Percentiles rank a stretch among this genome's conserved stretches.
Evolutionary conservation across 2,113 vertebrate genomes (phyloP).

Genomic region (Himantopus leucocephalus): DNA sequence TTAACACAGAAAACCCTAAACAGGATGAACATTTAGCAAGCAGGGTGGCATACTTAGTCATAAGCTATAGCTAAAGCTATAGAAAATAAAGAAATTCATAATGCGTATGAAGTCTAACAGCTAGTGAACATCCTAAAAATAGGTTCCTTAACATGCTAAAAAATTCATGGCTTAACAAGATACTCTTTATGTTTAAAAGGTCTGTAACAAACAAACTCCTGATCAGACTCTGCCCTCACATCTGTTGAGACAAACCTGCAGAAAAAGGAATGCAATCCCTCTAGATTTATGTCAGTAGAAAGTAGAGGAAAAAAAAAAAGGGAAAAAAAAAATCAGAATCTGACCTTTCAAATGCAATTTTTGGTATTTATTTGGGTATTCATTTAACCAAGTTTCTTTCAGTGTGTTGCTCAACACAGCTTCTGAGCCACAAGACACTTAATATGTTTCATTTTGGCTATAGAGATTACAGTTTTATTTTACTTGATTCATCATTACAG

Average conservation of each 20-base stretch:
- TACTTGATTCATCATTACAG: neutral
- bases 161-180: conserved; percentile 13
- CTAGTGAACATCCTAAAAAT: conserved; percentile 8
- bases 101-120: conserved; percentile 15
- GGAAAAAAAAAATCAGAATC: neutral
- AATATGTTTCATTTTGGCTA: neutral
- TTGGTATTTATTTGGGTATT: neutral
- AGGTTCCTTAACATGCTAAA: neutral
- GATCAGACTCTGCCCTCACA: neutral
- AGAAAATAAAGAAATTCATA: conserved; percentile 2
- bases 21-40: neutral
- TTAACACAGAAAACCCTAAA: neutral
- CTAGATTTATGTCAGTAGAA: neutral
- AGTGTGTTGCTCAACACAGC: neutral
- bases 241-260: neutral
- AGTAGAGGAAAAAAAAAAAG: neutral
- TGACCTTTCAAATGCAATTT: neutral
- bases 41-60: neutral
- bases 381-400: neutral
- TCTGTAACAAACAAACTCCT: neutral
- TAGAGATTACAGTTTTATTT: neutral
- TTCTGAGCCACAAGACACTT: neutral
- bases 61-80: conserved; percentile 2
- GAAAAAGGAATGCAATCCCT: neutral
- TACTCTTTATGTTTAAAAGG: conserved; percentile 1